These are phyloP conservation scores for Catagonus wagneri DNA, from an alignment of 2,113 vertebrate species.

Conservation along the genomic window DNA sequence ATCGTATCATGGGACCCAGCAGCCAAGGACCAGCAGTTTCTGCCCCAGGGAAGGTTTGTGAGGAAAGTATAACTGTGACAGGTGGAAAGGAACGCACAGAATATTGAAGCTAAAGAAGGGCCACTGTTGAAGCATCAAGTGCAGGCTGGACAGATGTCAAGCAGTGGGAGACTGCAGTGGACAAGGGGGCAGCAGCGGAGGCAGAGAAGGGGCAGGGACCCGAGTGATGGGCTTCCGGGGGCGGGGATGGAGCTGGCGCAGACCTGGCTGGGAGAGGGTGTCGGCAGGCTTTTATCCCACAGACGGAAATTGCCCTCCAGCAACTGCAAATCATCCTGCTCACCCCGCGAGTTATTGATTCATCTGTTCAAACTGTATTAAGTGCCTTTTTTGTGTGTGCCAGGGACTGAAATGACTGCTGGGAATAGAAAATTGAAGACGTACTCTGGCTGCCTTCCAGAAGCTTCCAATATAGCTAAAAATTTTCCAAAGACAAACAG, in stretches of 20 bases:
- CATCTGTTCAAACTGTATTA: neutral
- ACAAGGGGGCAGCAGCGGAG: fast-evolving
- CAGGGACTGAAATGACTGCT: neutral
- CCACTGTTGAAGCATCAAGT: fast-evolving
- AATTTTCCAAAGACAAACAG: neutral
- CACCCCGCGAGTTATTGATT: neutral
- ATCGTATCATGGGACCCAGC: too few species aligned
- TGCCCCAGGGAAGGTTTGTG: neutral
- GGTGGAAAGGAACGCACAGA: too few species aligned
- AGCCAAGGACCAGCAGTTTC: neutral
- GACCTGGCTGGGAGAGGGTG: fast-evolving
- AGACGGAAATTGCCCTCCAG: neutral
- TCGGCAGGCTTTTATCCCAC: fast-evolving
- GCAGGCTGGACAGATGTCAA: neutral
- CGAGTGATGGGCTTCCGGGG: fast-evolving
- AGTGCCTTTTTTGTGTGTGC: too few species aligned
- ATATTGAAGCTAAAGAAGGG: neutral
- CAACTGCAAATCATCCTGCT: too few species aligned
- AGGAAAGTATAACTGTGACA: too few species aligned
- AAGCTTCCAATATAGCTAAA: neutral
- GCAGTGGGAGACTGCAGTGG: fast-evolving
- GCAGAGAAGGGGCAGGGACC: neutral
- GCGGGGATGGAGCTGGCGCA: fast-evolving
- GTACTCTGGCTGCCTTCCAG: neutral
- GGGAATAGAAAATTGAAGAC: neutral